Percentiles rank a stretch among this genome's conserved stretches.
phyloP scores from a whole-genome alignment of 2,113 vertebrate species.

The Poeciliopsis occidentalis region DNA sequence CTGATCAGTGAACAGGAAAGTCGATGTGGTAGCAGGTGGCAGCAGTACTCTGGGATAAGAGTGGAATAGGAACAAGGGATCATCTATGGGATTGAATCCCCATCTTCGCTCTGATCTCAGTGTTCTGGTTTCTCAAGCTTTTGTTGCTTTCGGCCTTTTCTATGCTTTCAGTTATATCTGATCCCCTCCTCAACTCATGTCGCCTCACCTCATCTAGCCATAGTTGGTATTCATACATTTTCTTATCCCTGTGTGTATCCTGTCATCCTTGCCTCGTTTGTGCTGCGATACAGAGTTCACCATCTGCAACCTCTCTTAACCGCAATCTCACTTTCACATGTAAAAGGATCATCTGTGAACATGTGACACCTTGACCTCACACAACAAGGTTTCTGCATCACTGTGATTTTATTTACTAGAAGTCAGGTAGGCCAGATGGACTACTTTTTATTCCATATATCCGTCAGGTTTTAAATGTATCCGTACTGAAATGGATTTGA shows the following conservation, averaged over 20 bases:
- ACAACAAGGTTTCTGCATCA: conserved; percentile 27
- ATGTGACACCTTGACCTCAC: conserved; percentile 30
- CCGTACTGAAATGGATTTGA: conserved; percentile 47
- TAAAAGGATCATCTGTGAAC: conserved; percentile 28
- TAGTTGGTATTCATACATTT: conserved; percentile 64
- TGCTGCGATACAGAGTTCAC: conserved; percentile 46
- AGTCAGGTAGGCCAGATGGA: conserved; percentile 24
- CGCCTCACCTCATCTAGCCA: conserved; percentile 50
- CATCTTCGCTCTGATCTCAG: conserved; percentile 59
- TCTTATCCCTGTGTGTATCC: conserved; percentile 45
- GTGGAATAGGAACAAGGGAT: conserved; percentile 39
- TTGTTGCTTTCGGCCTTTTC: conserved; percentile 40
- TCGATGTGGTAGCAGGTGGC: conserved; percentile 45
- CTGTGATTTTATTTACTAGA: conserved; percentile 38
- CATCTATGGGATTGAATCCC: conserved; percentile 56
- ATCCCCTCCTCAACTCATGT: conserved; percentile 35
- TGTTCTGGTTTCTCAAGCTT: conserved; percentile 49
- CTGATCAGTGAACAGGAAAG: conserved; percentile 44
- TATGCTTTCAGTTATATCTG: conserved; percentile 51
- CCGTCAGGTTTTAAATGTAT: conserved; percentile 43
- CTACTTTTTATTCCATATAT: conserved; percentile 22
- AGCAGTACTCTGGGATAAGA: conserved; percentile 33
- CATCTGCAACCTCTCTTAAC: conserved; percentile 21
- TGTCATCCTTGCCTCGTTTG: conserved; percentile 42
- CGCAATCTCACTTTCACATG: conserved; percentile 7